Evolutionary conservation across 2,113 vertebrate genomes (phyloP).

Genomic region (Notechis scutatus): DNA sequence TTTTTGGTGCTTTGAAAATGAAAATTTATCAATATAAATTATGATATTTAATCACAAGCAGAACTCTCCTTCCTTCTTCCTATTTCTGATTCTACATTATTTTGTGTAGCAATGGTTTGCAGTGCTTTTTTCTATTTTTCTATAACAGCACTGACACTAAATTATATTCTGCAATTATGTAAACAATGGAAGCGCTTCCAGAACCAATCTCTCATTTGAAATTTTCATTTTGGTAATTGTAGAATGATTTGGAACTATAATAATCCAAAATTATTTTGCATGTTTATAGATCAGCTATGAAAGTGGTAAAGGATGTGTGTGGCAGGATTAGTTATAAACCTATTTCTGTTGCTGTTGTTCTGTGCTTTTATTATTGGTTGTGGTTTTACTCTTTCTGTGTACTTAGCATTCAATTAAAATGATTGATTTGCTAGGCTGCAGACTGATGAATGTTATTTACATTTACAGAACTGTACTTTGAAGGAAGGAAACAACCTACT

Average conservation of each 20-base stretch:
- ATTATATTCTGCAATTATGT: constrained; percentile 88
- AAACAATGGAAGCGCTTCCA: constrained; percentile 91
- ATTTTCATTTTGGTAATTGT: constrained; percentile 96
- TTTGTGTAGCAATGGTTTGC: constrained; percentile 72
- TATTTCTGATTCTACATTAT: constrained; percentile 67
- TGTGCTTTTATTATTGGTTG: constrained; percentile 84
- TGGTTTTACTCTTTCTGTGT: constrained; percentile 83
- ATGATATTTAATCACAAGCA: constrained; percentile 55
- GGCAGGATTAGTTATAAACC: constrained; percentile 72
- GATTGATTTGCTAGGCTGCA: constrained; percentile 83
- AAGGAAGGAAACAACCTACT: constrained; percentile 70
- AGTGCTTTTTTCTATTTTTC: constrained; percentile 74
- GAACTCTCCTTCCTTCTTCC: constrained; percentile 42
- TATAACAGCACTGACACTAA: constrained; percentile 78
- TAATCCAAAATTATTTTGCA: constrained; percentile 93
- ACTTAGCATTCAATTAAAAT: constrained; percentile 90
- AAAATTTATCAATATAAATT: constrained; percentile 51
- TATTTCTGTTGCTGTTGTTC: constrained; percentile 81
- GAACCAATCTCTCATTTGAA: constrained; percentile 87
- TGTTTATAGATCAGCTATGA: constrained; percentile 97
- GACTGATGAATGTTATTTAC: constrained; percentile 63
- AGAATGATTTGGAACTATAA: constrained; percentile 89
- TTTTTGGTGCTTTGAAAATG: constrained; percentile 33
- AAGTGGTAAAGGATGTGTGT: constrained; percentile 71
- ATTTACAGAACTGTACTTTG: constrained; percentile 74